phyloP scores from a whole-genome alignment of 1,140 invertebrate species.

The Aphis craccivora region DNA sequence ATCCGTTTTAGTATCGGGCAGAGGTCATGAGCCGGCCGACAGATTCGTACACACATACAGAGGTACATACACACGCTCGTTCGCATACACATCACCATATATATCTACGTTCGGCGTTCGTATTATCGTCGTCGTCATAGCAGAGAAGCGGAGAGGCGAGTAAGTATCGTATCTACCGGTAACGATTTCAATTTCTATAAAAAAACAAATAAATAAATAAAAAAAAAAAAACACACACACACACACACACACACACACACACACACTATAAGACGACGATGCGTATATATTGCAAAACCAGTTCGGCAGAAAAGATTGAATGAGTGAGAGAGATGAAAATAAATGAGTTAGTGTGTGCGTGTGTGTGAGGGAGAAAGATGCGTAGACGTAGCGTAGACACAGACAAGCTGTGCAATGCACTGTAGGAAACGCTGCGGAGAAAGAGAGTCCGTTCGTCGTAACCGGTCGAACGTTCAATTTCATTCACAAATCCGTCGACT shows the following conservation, averaged over 20 bases:
- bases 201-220: too few relatives aligned
- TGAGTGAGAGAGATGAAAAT: neutral
- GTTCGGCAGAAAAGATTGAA: neutral
- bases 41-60: neutral
- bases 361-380: neutral
- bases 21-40: conserved; percentile 29
- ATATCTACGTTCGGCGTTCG: neutral
- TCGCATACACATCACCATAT: neutral
- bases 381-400: neutral
- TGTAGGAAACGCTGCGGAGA: conserved; percentile 25
- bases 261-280: too few relatives aligned
- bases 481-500: conserved; percentile 48
- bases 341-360: neutral
- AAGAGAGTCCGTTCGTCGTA: conserved; percentile 17
- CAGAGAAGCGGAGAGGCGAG: neutral
- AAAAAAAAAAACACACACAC: too few relatives aligned
- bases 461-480: conserved; percentile 53
- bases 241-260: neutral
- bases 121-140: neutral
- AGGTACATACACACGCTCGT: neutral
- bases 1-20: conserved; percentile 35
- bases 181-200: conserved; percentile 55
- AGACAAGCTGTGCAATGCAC: neutral
- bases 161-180: neutral
- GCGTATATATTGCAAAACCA: conserved; percentile 35